phyloP scores from a whole-genome alignment of 2,113 vertebrate genomes.

The Etheostoma spectabile region DNA sequence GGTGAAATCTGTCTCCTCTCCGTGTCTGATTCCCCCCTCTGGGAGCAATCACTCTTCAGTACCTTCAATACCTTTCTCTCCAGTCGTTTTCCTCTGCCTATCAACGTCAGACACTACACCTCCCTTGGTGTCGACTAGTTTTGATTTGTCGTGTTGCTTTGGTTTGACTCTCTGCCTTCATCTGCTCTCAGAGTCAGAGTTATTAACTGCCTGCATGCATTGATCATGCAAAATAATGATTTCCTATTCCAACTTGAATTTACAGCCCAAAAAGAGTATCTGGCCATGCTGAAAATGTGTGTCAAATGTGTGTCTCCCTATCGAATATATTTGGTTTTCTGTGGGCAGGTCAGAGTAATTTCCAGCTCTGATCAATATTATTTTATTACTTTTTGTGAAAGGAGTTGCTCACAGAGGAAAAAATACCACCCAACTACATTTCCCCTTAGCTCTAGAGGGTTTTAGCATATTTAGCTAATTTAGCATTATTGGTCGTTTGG shows the following conservation, averaged over 20 bases:
- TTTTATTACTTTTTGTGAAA: background rate
- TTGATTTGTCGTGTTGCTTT: conserved; percentile 39
- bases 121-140: conserved; percentile 23
- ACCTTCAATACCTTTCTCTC: conserved; percentile 36
- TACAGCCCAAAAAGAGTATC: background rate
- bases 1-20: conserved; percentile 1
- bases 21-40: conserved; percentile 39
- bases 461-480: background rate
- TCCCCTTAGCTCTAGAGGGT: background rate
- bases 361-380: background rate
- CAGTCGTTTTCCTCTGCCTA: conserved; percentile 40
- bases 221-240: conserved; percentile 47
- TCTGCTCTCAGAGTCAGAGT: conserved; percentile 21
- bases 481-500: background rate
- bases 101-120: conserved; percentile 28
- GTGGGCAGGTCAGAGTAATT: background rate
- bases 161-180: conserved; percentile 37
- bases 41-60: conserved; percentile 49
- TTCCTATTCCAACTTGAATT: conserved; percentile 33
- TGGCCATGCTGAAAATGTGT: background rate
- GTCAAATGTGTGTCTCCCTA: background rate
- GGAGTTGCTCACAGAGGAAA: background rate
- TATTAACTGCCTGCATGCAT: background rate
- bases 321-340: background rate
- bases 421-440: background rate